Evolutionary conservation across 1,140 invertebrate species (phyloP), one percentile per base, ranked within the genome.

Genomic region (Saxidomus purpurata): DNA sequence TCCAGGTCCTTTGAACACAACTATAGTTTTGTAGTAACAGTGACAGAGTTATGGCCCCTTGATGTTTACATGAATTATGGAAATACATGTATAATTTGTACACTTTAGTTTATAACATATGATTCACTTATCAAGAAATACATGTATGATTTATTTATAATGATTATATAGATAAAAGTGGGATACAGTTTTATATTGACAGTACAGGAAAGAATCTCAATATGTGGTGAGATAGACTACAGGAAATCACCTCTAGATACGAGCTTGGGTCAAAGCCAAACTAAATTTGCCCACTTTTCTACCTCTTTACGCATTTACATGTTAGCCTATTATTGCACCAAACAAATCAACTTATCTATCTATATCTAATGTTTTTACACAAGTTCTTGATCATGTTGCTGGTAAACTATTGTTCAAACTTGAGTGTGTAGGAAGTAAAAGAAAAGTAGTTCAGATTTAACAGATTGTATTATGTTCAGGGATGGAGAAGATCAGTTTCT

Each of bases 231-330:
- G 76, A 79, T 79, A 79, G 76, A 28, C 31, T 13, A 36, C 76
- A 79, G 76, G 76, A 79, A 79, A 79, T 49, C 43, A 79, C 34
- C 76, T 36, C 76, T 55, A 55, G 76, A 79, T 79, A 79, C 47
- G 19, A 36, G 31, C 28, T 47, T 79, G 40, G 76, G 43, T 79
- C n/a, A n/a, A 6, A 79, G 76, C 76, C 76, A 79, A 71, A 71
- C 34, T 11, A 38, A 38, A 71, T 28, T 71, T 38, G 38, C 34
- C 28, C 34, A 31, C 15, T 71, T 19, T 38, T 22, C 9, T 19
- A 19, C n/a, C 36, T 15, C 19, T 38, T 71, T 38, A 8, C 67
- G 4, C 55, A 59, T 59, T 43, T 9, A 19, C 55, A 6, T 38
- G 67, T 38, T 71, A 71, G 13, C 34, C 67, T 71, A 2, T 71